phyloP scores from a whole-genome alignment of 1,140 invertebrate genomes.

The Cataglyphis hispanica region DNA sequence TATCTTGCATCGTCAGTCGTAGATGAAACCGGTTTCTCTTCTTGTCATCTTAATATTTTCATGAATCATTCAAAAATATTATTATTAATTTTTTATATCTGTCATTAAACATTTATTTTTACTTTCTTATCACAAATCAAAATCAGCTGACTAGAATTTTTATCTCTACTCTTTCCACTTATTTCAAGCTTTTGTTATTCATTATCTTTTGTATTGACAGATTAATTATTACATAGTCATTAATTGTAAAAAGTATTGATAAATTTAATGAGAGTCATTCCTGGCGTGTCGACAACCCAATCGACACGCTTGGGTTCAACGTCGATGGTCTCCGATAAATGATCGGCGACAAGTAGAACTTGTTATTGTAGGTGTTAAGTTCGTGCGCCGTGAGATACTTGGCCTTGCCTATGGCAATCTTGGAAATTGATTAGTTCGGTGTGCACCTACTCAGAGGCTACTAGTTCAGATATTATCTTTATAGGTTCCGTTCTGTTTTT shows the following conservation, averaged over 20 bases:
- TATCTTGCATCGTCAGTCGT: background rate
- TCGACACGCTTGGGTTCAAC: no score
- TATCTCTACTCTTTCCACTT: background rate
- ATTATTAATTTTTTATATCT: background rate
- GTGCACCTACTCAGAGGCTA: no score
- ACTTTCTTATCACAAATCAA: conserved; percentile 2
- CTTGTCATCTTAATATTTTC: conserved; percentile 6
- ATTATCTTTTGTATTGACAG: conserved; percentile 56
- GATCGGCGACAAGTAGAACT: conserved; percentile 76
- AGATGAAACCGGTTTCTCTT: conserved; percentile 60
- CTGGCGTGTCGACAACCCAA: no score
- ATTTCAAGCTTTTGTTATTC: background rate
- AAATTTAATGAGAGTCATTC: background rate
- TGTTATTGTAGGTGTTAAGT: conserved; percentile 71
- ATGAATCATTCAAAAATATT: background rate
- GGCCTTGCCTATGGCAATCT: conserved; percentile 54
- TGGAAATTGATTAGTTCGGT: background rate
- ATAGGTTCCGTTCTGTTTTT: no score
- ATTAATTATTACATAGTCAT: conserved; percentile 70
- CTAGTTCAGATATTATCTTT: no score
- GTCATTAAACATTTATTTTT: background rate
- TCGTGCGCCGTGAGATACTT: conserved; percentile 77
- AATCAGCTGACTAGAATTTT: background rate
- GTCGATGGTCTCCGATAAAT: conserved; percentile 43
- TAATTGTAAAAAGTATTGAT: conserved; percentile 56